A percentile compares a stretch with the other conserved stretches of the same genome.
Conservation (phyloP, 1,140 invertebrate genomes). For the Aphaenogaster rudis region DNA sequence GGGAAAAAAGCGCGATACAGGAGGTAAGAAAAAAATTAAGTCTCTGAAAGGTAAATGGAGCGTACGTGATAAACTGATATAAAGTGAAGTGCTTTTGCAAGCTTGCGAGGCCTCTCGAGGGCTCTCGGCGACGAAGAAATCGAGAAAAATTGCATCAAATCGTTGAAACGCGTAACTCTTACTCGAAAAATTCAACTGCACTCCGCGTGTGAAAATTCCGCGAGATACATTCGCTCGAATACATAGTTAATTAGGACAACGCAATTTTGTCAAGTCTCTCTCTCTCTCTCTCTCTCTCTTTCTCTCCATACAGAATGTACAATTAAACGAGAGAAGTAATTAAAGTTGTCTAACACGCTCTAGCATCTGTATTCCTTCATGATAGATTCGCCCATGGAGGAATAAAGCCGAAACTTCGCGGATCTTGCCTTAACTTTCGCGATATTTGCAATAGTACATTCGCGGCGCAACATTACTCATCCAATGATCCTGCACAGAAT, state of each 20-base stretch:
- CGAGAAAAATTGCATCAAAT: constrained; percentile 34
- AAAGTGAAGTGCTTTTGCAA: constrained; percentile 40
- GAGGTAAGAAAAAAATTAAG: constrained; percentile 37
- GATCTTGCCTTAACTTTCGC: neutral
- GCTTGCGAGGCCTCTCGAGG: neutral
- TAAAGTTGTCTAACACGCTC: constrained; percentile 33
- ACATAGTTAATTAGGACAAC: constrained; percentile 11
- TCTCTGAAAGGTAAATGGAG: constrained; percentile 31
- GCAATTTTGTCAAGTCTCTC: neutral
- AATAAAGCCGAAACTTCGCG: constrained; percentile 25
- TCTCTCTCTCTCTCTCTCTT: neutral
- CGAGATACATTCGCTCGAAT: neutral
- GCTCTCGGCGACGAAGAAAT: constrained; percentile 26
- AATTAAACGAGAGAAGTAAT: constrained; percentile 36
- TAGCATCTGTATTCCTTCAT: neutral
- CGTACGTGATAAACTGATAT: constrained; percentile 53
- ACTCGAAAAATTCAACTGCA: constrained; percentile 10
- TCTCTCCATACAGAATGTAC: neutral
- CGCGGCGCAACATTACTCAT: neutral
- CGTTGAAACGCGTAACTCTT: neutral
- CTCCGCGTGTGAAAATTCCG: neutral
- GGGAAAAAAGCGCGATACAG: neutral
- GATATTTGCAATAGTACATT: neutral
- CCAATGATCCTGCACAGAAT: neutral
- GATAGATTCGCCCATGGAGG: neutral